These are phyloP conservation scores for Tenebrosternarchus preto DNA, from an alignment of 2,113 vertebrate genomes.

Conservation along the genomic window DNA sequence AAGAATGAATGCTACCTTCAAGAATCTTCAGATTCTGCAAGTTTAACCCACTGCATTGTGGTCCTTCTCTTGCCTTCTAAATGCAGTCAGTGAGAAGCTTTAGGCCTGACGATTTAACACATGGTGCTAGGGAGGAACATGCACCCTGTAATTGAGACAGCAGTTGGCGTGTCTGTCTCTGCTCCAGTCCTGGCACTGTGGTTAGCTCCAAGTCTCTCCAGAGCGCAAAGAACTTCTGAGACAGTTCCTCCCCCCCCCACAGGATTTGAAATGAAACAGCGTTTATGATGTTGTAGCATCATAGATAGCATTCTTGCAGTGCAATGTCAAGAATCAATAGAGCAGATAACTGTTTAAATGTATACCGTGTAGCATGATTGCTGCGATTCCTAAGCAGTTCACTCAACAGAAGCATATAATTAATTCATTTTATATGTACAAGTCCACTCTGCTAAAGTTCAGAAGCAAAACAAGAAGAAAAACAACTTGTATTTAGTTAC, in stretches of 20 bases:
- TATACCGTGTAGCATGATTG: too few species aligned
- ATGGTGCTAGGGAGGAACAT: slow-evolving; percentile 11
- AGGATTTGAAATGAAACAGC: background rate
- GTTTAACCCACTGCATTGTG: background rate
- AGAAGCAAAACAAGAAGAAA: too few species aligned
- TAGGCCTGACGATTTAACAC: slow-evolving; percentile 34
- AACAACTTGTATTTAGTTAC: too few species aligned
- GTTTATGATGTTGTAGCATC: too few species aligned
- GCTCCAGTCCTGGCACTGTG: background rate
- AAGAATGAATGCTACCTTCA: background rate
- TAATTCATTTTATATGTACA: too few species aligned
- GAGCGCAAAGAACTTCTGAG: background rate
- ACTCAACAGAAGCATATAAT: too few species aligned
- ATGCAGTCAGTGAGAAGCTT: slow-evolving; percentile 29
- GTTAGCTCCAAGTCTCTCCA: background rate
- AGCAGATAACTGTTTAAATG: too few species aligned
- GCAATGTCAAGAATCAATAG: too few species aligned
- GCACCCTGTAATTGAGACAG: slow-evolving; percentile 40
- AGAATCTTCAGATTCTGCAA: slow-evolving; percentile 34
- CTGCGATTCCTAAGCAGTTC: too few species aligned
- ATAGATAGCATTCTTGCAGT: too few species aligned
- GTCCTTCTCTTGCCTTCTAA: slow-evolving; percentile 34
- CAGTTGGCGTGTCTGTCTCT: slow-evolving; percentile 31
- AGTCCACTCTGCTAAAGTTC: too few species aligned
- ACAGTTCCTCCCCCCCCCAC: background rate